phyloP scores from a whole-genome alignment of 2,113 vertebrate species.

The Geococcyx californianus region DNA sequence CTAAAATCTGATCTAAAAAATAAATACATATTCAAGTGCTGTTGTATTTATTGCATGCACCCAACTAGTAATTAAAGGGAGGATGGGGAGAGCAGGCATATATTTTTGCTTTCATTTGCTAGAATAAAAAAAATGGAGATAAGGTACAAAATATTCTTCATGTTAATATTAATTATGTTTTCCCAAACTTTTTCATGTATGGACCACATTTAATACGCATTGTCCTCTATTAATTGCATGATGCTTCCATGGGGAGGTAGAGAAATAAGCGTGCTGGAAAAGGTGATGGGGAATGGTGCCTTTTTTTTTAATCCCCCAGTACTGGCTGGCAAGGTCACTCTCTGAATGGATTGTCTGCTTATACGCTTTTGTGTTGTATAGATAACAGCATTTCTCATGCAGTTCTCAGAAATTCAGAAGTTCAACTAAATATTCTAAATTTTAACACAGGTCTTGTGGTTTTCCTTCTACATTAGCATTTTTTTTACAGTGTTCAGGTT shows the following conservation, averaged over 20 bases:
- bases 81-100: background rate
- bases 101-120: background rate
- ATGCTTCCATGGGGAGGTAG: background rate
- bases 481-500: background rate
- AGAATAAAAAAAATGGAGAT: background rate
- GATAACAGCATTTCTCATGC: background rate
- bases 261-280: background rate
- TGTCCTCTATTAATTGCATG: background rate
- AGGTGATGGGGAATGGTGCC: background rate
- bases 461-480: background rate
- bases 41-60: background rate
- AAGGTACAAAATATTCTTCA: background rate
- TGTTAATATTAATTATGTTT: background rate
- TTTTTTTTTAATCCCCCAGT: background rate
- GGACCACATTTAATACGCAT: background rate
- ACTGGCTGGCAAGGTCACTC: background rate
- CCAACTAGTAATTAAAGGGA: background rate
- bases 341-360: background rate
- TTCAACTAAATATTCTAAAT: background rate
- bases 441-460: background rate
- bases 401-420: background rate
- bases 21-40: background rate
- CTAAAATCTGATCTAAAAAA: no score
- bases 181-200: background rate
- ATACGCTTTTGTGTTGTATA: background rate